A percentile compares a stretch with the other conserved stretches of the same genome.
Conservation (phyloP, 1,140 invertebrate species). For the Meloidogyne hapla region DNA sequence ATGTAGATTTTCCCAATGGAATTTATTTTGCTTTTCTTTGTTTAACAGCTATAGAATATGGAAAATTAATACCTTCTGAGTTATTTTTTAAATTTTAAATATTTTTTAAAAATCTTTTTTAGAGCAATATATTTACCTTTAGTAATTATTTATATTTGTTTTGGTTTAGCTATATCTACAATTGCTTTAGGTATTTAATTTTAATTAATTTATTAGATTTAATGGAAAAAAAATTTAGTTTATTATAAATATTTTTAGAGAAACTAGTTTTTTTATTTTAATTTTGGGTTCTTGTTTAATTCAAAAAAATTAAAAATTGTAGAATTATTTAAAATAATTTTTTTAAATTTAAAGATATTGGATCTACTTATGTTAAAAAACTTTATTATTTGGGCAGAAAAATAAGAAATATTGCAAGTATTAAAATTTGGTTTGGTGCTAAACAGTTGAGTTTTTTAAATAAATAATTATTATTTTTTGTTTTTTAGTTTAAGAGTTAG, state of each 20-base stretch:
- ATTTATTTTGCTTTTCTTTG: slow-evolving; percentile 62
- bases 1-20: slow-evolving; percentile 59
- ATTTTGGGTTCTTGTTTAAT: too few species aligned
- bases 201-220: too few species aligned
- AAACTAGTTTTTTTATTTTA: too few species aligned
- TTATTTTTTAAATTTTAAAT: not conserved
- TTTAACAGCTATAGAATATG: slow-evolving; percentile 61
- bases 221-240: too few species aligned
- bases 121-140: slow-evolving; percentile 53
- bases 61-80: slow-evolving; percentile 53
- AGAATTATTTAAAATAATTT: not conserved
- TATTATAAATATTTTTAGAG: too few species aligned
- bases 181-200: slow-evolving; percentile 52
- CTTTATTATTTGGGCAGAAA: slow-evolving; percentile 57
- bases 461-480: slow-evolving; percentile 7
- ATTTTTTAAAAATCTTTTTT: slow-evolving; percentile 20
- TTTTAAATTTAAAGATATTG: slow-evolving; percentile 49
- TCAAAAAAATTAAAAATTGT: too few species aligned
- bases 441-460: slow-evolving; percentile 45
- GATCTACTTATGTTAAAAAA: slow-evolving; percentile 55
- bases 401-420: slow-evolving; percentile 55
- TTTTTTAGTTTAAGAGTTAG: slow-evolving; percentile 49
- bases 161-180: slow-evolving; percentile 59
- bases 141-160: slow-evolving; percentile 56
- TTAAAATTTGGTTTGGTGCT: slow-evolving; percentile 61